These are phyloP conservation scores for Camelus bactrianus DNA, from an alignment of 2,113 vertebrate species.

Conservation along the genomic window DNA sequence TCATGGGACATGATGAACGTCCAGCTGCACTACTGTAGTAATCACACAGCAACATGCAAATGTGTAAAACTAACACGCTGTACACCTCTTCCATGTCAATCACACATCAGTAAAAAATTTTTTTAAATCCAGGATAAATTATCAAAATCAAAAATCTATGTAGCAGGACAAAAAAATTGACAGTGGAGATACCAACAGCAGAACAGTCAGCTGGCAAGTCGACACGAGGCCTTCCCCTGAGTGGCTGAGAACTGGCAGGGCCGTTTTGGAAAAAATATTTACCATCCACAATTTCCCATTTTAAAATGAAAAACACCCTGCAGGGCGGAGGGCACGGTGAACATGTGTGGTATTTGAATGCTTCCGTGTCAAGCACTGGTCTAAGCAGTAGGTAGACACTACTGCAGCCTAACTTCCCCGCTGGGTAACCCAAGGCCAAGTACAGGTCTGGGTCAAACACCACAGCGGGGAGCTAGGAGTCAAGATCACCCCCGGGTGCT, in stretches of 20 bases:
- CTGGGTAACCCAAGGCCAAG: no score
- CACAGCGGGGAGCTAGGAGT: neutral
- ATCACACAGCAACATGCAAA: no score
- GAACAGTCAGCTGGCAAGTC: neutral
- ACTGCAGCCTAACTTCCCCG: no score
- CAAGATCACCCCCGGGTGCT: no score
- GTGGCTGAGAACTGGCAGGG: neutral
- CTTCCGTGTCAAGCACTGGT: neutral
- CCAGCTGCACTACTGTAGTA: no score
- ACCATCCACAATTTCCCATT: neutral
- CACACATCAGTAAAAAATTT: neutral
- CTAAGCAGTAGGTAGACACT: neutral
- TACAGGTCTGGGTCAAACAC: neutral
- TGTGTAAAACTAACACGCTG: neutral
- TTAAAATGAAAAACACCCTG: no score
- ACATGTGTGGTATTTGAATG: fast-evolving
- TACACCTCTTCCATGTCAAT: neutral
- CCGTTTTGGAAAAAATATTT: neutral
- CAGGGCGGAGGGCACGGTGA: neutral
- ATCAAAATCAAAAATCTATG: neutral
- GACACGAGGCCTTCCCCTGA: neutral
- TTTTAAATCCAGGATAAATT: neutral
- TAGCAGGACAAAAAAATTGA: neutral
- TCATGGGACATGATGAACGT: neutral
- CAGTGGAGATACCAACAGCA: neutral